Evolutionary conservation across 2,888 invertebrate genomes (phyloP), one percentile per base, ranked within the genome.

Genomic region (Electrophaes corylata): DNA sequence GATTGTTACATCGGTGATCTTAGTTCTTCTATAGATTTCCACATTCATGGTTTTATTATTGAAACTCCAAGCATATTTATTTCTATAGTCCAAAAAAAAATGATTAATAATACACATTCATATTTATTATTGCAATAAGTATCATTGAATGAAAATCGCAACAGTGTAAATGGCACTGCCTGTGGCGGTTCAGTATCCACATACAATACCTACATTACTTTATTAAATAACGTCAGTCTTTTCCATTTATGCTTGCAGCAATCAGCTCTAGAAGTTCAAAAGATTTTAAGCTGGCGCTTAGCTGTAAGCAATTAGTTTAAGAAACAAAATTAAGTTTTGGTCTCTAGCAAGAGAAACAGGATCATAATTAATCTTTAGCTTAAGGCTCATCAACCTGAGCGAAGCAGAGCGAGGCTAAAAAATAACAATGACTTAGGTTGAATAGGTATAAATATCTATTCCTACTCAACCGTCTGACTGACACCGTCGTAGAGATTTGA

Each of bases 301-400:
- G 73, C 79, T 75, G 73, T 74, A 72, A 78, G 79, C 76, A 81
- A 84, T 67, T 67, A 67, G 79, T 85, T 84, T 80, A 79, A 84
- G 84, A 86, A 86, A 84, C 81, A 78, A 84, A 88, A 85, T 86
- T 82, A 84, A 86, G 84, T 85, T 84, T 81, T 76, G 79, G 79
- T 82, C 76, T 78, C 75, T 74, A 75, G 81, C 81, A 76, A 79
- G 78, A 75, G 76, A 78, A 77, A 76, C 68, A 76, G 84, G 86
- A 87, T 88, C 79, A 86, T 82, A 83, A 82, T 87, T 85, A 86
- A 88, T 86, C 85, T 83, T 71, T 69, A 70, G 72, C 80, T 83
- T 80, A 79, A 69, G 75, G 49, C 49, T 10, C 40, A 31, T 19
- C 29, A 31, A 12, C 40, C 49, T 39, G 48, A 40, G 10, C 18